Evolutionary conservation across 2,113 vertebrate species (phyloP).

Genomic region (Sula dactylatra): DNA sequence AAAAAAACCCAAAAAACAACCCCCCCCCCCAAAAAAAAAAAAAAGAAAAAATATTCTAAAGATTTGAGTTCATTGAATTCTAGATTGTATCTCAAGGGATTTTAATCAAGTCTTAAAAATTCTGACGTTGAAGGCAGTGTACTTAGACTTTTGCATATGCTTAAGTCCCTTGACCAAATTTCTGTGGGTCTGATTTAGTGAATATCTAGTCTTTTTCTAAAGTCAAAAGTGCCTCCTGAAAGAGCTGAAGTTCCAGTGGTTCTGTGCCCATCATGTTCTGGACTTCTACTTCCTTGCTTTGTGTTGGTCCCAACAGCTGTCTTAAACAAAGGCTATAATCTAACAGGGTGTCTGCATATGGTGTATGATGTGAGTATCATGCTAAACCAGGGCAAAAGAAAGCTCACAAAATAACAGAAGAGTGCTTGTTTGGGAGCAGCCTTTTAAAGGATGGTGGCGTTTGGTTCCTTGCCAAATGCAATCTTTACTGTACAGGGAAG

Average conservation of each 20-base stretch:
- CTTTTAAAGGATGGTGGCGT: not conserved
- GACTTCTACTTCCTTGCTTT: not conserved
- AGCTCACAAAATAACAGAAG: not conserved
- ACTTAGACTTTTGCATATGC: not conserved
- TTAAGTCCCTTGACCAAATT: not conserved
- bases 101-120: too few species aligned
- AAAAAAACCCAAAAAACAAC: too few species aligned
- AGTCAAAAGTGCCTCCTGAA: not conserved
- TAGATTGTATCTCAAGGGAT: too few species aligned
- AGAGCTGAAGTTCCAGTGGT: too few species aligned
- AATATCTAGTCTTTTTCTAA: not conserved
- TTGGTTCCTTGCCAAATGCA: not conserved
- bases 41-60: too few species aligned
- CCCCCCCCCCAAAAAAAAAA: too few species aligned
- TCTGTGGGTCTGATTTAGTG: not conserved
- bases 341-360: not conserved
- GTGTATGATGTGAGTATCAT: fast-evolving
- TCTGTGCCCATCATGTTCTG: not conserved
- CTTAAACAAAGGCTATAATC: not conserved
- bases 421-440: not conserved
- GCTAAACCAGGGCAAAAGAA: not conserved
- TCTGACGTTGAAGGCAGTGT: too few species aligned
- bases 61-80: too few species aligned
- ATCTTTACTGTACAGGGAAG: not conserved
- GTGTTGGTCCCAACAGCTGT: not conserved